Base-by-base conservation (phyloP, 2,888 invertebrate genomes). In the Morpho achilles region DNA sequence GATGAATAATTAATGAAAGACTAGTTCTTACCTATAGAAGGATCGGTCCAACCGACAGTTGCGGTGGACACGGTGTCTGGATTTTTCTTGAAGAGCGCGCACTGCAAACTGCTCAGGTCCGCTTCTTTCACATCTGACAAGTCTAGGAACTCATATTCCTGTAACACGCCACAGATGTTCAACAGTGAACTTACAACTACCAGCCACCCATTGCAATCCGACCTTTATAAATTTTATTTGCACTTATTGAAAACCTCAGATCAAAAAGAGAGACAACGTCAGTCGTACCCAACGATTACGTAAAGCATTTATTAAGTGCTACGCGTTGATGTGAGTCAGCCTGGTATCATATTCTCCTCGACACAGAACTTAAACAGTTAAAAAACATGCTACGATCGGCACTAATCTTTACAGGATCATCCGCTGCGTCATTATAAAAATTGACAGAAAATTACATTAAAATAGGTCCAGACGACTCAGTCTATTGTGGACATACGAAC, bases 91-190 rank as follows among this genome's bases (percentile, higher is more conserved):
- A 91, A 91, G 68, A 94, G 86, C 65, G 93, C 93, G 67, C 92
- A 90, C 78, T 93, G 90, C 70, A 94, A 91, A 77, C 92, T 92
- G 79, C 90, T 91, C 72, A 92, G 89, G 80, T 95, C 95, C 74
- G 92, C 92, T 82, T 93, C 94, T 84, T 93, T 94, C 79, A 94
- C 92, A 86, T 93, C 94, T 81, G 92, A 93, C 76, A 94, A 92
- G 91, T 95, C 94, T 87, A 95, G 92, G 91, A 95, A 95, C 88
- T 94, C 93, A 90, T 93, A 92, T 83, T 92, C 92, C 92, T 92
- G 87, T 75, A 91, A 90, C 77, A 89, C 70, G 77, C 70, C 82
- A 82, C 75, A 64, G 8, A 67, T 60, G 76, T 74, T 76, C 77
- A 71, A 63, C 64, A 63, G 54, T 62, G 59, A 42, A 40, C 57